phyloP scores from a whole-genome alignment of 2,113 vertebrate genomes.

The Himantopus leucocephalus region DNA sequence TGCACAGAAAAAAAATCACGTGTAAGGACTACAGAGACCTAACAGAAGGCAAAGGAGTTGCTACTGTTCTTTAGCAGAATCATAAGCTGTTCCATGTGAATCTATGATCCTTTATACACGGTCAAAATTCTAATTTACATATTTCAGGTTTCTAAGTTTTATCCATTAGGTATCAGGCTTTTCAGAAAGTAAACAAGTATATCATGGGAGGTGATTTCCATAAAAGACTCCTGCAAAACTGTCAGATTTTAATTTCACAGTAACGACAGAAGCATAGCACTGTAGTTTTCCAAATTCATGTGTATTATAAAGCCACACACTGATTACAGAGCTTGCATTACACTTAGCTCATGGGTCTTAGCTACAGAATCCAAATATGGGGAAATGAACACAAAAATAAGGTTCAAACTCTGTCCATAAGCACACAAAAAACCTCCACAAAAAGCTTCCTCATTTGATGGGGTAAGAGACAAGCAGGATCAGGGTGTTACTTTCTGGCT shows the following conservation, averaged over 20 bases:
- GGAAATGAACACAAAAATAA: neutral
- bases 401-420: neutral
- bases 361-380: neutral
- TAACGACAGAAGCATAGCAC: neutral
- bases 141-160: neutral
- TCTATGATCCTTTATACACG: neutral
- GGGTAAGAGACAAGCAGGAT: neutral
- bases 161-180: neutral
- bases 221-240: neutral
- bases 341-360: neutral
- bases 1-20: neutral
- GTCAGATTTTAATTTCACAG: neutral
- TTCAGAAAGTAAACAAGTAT: neutral
- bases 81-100: neutral
- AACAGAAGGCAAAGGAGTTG: neutral
- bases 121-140: neutral
- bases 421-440: neutral
- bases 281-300: neutral
- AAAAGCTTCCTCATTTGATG: neutral
- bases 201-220: neutral
- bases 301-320: neutral
- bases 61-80: neutral
- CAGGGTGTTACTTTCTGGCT: neutral
- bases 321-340: neutral
- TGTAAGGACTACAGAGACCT: neutral